These are phyloP conservation scores for Picus viridis DNA, from an alignment of 2,797 vertebrate species.

Conservation along the genomic window DNA sequence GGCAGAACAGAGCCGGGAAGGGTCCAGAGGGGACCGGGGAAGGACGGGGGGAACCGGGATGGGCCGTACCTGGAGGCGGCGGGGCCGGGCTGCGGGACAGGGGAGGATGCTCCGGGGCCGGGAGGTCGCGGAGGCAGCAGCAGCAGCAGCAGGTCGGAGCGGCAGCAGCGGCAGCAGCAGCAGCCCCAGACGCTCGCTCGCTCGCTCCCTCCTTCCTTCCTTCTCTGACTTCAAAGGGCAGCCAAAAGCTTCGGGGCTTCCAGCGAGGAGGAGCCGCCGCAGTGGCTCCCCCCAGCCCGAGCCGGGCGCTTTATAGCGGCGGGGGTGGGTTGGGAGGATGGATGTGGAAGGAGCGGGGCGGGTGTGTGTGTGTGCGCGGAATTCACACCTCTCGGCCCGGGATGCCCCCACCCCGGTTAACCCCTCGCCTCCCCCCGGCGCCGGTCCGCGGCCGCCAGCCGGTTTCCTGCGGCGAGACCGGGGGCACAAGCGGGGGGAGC, in stretches of 20 bases:
- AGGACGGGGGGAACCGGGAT: not conserved
- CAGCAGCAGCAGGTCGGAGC: not conserved
- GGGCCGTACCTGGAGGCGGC: constrained; percentile 18
- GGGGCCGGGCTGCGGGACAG: not conserved
- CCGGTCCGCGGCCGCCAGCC: constrained; percentile 63
- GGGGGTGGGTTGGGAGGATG: not conserved
- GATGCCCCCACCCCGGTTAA: constrained; percentile 74
- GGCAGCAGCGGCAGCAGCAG: constrained; percentile 13
- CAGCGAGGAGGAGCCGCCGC: constrained; percentile 67
- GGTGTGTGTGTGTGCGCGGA: constrained; percentile 49
- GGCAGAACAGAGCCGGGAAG: not conserved
- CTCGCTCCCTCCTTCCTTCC: not conserved
- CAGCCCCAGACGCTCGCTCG: constrained; percentile 44
- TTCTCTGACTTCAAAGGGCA: constrained; percentile 76
- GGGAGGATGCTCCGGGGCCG: constrained; percentile 14
- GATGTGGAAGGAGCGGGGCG: not conserved
- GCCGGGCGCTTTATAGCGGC: constrained; percentile 78
- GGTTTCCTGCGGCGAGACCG: constrained; percentile 69
- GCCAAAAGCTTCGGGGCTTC: constrained; percentile 73
- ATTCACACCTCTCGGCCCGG: constrained; percentile 79
- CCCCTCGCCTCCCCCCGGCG: constrained; percentile 75
- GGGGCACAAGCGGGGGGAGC: not conserved
- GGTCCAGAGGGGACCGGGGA: not conserved
- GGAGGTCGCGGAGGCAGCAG: not conserved
- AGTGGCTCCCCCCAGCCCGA: constrained; percentile 64